Conservation (phyloP, 64 coral and sea anemone genomes). For the Astreopora myriophthalma region DNA sequence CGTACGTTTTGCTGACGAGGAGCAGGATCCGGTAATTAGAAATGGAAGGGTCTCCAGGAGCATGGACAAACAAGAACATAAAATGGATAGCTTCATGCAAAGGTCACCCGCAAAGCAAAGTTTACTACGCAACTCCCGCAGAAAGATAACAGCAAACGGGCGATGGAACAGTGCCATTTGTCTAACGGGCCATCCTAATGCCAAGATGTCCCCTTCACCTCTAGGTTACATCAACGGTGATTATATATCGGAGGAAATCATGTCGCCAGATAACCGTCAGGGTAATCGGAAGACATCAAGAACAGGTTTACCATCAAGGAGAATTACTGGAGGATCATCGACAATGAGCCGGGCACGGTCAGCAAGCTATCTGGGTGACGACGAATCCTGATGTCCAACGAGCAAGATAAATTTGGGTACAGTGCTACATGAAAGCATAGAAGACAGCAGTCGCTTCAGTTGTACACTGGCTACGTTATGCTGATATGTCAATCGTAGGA, state of each 20-base stretch:
- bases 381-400: background rate
- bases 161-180: conserved; percentile 32
- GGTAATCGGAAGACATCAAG: background rate
- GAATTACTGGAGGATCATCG: background rate
- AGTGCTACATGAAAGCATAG: too few species aligned
- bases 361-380: conserved; percentile 28
- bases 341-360: background rate
- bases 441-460: too few species aligned
- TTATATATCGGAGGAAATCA: conserved; percentile 16
- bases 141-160: background rate
- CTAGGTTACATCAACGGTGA: background rate
- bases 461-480: too few species aligned
- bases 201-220: background rate
- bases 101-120: background rate
- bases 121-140: background rate
- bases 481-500: too few species aligned
- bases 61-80: background rate
- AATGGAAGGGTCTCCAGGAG: background rate
- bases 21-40: background rate
- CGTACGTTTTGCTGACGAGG: conserved; percentile 64
- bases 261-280: background rate
- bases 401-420: background rate
- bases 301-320: background rate
- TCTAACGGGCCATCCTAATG: conserved; percentile 25
- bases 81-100: background rate